Percentiles rank a stretch among this genome's conserved stretches.
Evolutionary conservation across 2,888 invertebrate species (phyloP).

Genomic region (Caenorhabditis sulstoni): DNA sequence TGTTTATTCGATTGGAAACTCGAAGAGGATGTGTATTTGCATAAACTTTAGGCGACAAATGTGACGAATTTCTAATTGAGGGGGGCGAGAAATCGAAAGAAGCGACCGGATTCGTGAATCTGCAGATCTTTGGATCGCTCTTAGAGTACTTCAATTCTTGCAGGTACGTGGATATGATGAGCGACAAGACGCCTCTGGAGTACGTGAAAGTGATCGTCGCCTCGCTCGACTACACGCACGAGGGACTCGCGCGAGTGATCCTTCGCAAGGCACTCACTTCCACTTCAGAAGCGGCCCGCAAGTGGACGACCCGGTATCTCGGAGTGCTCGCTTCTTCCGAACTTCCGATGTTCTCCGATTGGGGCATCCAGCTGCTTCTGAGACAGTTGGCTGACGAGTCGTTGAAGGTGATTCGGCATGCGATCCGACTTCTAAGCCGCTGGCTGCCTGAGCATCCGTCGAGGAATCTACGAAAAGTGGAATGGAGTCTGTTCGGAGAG

Average conservation of each 20-base stretch:
- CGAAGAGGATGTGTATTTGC: conserved; percentile 49
- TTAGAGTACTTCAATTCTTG: conserved; percentile 36
- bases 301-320: conserved; percentile 94
- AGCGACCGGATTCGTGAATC: conserved; percentile 22
- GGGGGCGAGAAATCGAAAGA: neutral
- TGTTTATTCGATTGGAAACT: conserved; percentile 53
- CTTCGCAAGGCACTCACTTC: conserved; percentile 83
- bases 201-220: conserved; percentile 95
- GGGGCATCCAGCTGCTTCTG: conserved; percentile 91
- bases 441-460: conserved; percentile 53
- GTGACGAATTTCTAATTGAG: conserved; percentile 30
- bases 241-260: conserved; percentile 84
- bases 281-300: conserved; percentile 81
- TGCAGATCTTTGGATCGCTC: no score
- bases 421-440: conserved; percentile 60
- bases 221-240: conserved; percentile 87
- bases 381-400: conserved; percentile 90
- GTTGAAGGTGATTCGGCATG: conserved; percentile 83
- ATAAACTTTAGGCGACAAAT: conserved; percentile 31
- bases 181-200: conserved; percentile 88
- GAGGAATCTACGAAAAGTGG: conserved; percentile 28
- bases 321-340: conserved; percentile 89
- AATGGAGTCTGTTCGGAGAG: conserved; percentile 69
- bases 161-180: conserved; percentile 83
- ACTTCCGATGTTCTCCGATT: conserved; percentile 83